Percentiles rank a stretch among this genome's conserved stretches.
phyloP scores from a whole-genome alignment of 2,888 invertebrate species.

The Drosophila eohydei region DNA sequence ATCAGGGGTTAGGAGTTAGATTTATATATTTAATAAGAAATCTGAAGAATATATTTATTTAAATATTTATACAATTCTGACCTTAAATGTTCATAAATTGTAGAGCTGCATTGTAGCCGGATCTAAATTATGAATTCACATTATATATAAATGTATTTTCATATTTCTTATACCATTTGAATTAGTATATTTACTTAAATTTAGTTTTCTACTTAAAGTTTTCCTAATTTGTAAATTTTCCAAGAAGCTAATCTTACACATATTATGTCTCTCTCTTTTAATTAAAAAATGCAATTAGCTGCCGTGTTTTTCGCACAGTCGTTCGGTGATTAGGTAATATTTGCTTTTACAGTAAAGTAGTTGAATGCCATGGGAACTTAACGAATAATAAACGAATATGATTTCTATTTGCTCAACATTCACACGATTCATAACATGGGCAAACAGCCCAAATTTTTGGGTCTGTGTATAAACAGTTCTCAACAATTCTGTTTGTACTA shows the following conservation, averaged over 20 bases:
- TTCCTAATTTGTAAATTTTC: neutral
- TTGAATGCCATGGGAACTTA: constrained; percentile 32
- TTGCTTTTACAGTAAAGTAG: constrained; percentile 20
- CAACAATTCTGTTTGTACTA: constrained; percentile 39
- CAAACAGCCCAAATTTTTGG: constrained; percentile 16
- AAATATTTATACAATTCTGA: no score
- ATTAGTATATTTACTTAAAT: no score
- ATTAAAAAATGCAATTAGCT: neutral
- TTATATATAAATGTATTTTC: neutral
- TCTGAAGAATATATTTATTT: no score
- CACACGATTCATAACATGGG: constrained; percentile 26
- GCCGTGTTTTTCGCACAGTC: constrained; percentile 4
- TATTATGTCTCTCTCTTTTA: neutral
- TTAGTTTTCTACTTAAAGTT: neutral
- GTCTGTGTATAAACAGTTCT: constrained; percentile 29
- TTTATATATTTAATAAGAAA: no score
- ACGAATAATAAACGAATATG: constrained; percentile 35
- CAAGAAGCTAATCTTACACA: neutral
- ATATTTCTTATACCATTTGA: neutral
- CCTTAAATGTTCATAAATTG: no score
- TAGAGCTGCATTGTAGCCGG: no score
- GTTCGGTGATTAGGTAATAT: constrained; percentile 28
- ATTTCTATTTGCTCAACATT: constrained; percentile 36
- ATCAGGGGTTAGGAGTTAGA: no score
- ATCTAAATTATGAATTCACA: no score